phyloP scores from a whole-genome alignment of 2,888 invertebrate genomes.

The Melitaea athalia region DNA sequence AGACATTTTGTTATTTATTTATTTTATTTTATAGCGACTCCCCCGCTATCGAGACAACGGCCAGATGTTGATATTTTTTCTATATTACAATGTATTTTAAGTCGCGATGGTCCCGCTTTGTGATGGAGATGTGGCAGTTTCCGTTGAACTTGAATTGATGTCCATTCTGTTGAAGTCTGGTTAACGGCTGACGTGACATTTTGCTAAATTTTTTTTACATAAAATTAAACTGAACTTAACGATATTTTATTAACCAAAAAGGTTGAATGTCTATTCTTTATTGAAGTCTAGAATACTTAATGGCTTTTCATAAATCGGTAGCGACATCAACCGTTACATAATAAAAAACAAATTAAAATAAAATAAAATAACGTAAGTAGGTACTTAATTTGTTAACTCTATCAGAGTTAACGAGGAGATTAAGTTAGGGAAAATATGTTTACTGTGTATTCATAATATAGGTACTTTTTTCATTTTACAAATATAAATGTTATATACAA shows the following conservation, averaged over 20 bases:
- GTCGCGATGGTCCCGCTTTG: slow-evolving; percentile 62
- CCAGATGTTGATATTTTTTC: slow-evolving; percentile 81
- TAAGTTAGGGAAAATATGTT: too few relatives aligned
- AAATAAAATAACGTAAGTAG: too few relatives aligned
- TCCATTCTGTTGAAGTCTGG: slow-evolving; percentile 35
- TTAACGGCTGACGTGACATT: slow-evolving; percentile 27
- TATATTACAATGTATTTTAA: slow-evolving; percentile 76
- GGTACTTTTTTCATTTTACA: too few relatives aligned
- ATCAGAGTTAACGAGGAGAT: too few relatives aligned
- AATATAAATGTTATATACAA: too few relatives aligned
- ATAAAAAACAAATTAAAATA: too few relatives aligned
- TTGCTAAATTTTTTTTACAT: neutral
- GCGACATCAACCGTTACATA: too few relatives aligned
- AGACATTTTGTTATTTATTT: slow-evolving; percentile 77
- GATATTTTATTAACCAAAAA: neutral
- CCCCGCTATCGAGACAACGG: slow-evolving; percentile 74
- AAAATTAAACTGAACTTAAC: neutral
- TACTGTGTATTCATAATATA: too few relatives aligned
- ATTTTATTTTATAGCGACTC: slow-evolving; percentile 68
- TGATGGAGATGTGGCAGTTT: slow-evolving; percentile 59
- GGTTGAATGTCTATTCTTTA: too few relatives aligned
- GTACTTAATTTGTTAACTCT: too few relatives aligned
- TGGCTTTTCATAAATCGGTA: too few relatives aligned
- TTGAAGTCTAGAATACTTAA: too few relatives aligned
- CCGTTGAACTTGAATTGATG: slow-evolving; percentile 56